Percentiles rank a stretch among this genome's conserved stretches.
phyloP scores from a whole-genome alignment of 1,140 invertebrate species.

The Drusus annulatus region DNA sequence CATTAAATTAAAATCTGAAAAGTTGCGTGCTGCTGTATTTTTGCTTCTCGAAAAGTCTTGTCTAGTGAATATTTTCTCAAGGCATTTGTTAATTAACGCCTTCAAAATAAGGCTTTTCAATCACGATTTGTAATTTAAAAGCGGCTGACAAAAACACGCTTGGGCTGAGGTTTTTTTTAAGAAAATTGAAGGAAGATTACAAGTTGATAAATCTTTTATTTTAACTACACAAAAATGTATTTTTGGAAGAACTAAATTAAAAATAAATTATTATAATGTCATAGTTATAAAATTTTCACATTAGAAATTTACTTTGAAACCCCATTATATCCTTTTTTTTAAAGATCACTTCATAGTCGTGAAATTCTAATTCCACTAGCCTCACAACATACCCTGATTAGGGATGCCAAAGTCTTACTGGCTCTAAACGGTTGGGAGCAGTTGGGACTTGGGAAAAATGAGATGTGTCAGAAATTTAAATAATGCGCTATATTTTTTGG shows the following conservation, averaged over 20 bases:
- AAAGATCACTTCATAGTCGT: too few species aligned
- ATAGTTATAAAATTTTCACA: too few species aligned
- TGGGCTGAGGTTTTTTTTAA: background rate
- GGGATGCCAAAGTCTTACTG: too few species aligned
- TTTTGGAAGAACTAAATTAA: background rate
- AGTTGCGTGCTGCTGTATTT: conserved; percentile 17
- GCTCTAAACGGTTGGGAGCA: too few species aligned
- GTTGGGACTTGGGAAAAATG: too few species aligned
- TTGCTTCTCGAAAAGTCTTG: background rate
- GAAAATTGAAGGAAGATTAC: conserved; percentile 39
- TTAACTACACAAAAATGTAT: background rate
- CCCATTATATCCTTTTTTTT: too few species aligned
- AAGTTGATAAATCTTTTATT: conserved; percentile 37
- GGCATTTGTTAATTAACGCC: conserved; percentile 35
- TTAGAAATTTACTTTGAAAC: too few species aligned
- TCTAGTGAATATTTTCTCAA: conserved; percentile 5
- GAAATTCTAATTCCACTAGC: too few species aligned
- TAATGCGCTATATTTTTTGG: too few species aligned
- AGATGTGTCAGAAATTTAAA: too few species aligned
- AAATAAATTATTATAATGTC: background rate
- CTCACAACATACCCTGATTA: too few species aligned
- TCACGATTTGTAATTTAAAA: conserved; percentile 8
- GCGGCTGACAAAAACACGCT: conserved; percentile 36
- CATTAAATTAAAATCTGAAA: conserved; percentile 7
- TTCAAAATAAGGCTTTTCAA: conserved; percentile 11